phyloP scores from a whole-genome alignment of 2,888 invertebrate species.

The Oligia fasciuncula region DNA sequence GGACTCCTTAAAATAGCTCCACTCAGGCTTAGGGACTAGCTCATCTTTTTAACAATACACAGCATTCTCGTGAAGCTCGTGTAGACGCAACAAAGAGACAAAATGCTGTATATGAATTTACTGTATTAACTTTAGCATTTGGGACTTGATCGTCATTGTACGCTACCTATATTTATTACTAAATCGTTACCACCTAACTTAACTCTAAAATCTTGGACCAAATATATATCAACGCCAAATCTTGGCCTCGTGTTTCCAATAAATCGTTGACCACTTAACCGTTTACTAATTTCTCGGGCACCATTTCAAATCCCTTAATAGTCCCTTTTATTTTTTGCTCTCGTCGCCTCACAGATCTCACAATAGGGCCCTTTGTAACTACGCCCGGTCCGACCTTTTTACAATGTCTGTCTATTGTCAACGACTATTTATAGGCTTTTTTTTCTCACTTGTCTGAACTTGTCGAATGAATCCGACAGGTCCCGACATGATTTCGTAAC shows the following conservation, averaged over 20 bases:
- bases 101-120: background rate
- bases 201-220: background rate
- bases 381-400: constrained; percentile 54
- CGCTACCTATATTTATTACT: background rate
- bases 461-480: constrained; percentile 63
- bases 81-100: background rate
- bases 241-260: constrained; percentile 54
- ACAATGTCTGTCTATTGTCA: constrained; percentile 62
- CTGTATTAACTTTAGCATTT: too few relatives aligned
- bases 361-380: constrained; percentile 61
- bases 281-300: constrained; percentile 66
- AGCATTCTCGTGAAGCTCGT: too few relatives aligned
- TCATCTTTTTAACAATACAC: background rate
- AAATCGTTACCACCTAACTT: constrained; percentile 12
- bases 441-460: constrained; percentile 60
- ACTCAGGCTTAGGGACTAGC: background rate
- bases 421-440: constrained; percentile 61
- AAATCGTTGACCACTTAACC: constrained; percentile 65
- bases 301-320: constrained; percentile 65
- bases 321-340: constrained; percentile 66
- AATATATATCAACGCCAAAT: constrained; percentile 49
- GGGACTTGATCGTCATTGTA: background rate
- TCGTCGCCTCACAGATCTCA: constrained; percentile 51
- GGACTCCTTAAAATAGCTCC: background rate
- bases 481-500: constrained; percentile 63